phyloP scores from a whole-genome alignment of 2,888 invertebrate genomes.

The Acanthococcus lagerstroemiae region DNA sequence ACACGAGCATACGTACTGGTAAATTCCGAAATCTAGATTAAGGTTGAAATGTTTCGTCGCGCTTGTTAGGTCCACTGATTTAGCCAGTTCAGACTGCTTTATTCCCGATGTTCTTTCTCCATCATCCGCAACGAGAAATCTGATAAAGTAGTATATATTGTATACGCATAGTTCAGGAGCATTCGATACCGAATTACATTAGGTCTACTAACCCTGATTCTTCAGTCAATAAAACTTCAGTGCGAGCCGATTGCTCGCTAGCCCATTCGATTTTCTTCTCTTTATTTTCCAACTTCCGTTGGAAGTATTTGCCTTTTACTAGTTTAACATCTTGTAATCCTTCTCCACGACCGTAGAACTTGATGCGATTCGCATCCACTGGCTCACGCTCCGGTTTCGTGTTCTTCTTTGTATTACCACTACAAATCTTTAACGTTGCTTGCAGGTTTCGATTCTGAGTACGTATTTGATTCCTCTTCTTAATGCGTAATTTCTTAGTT shows the following conservation, averaged over 20 bases:
- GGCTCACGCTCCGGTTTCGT: background rate
- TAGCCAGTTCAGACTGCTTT: conserved; percentile 35
- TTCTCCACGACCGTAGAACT: conserved; percentile 20
- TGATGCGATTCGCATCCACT: conserved; percentile 3
- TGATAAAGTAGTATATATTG: background rate
- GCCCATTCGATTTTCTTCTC: conserved; percentile 52
- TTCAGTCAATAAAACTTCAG: conserved; percentile 69
- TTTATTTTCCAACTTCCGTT: conserved; percentile 35
- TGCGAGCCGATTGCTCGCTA: conserved; percentile 58
- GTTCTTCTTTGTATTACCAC: no score
- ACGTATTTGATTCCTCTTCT: no score
- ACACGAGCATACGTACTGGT: conserved; percentile 43
- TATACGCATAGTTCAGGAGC: background rate
- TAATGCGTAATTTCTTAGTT: no score
- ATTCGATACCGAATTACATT: no score
- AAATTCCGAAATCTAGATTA: conserved; percentile 71
- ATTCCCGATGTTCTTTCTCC: conserved; percentile 33
- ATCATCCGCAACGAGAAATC: conserved; percentile 31
- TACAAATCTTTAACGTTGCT: no score
- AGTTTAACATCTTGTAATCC: background rate
- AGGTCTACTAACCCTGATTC: conserved; percentile 56
- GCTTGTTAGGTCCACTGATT: conserved; percentile 77
- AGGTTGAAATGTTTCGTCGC: conserved; percentile 77
- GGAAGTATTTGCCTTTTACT: background rate
- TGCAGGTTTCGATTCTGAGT: no score